Percentiles rank a stretch among this genome's conserved stretches.
Conservation (phyloP, 1,140 invertebrate genomes). For the Papilio dardanus region DNA sequence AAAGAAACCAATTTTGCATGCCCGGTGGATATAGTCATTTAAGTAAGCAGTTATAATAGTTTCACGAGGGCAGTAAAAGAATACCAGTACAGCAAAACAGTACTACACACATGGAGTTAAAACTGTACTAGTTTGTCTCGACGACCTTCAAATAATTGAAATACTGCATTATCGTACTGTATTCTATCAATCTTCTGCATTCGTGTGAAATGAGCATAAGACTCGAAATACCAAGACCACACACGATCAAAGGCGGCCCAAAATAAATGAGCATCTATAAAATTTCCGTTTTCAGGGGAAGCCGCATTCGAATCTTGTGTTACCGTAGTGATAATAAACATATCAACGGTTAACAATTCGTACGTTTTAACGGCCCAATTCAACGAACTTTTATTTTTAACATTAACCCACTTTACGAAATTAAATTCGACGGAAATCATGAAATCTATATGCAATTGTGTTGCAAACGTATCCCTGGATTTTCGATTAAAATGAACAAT, state of each 20-base stretch:
- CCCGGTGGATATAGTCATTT: constrained; percentile 35
- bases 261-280: constrained; percentile 62
- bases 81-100: background rate
- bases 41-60: constrained; percentile 24
- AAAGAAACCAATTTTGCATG: constrained; percentile 29
- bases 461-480: constrained; percentile 13
- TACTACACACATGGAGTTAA: too few species aligned
- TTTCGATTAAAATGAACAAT: constrained; percentile 20
- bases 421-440: constrained; percentile 33
- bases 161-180: background rate
- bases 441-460: constrained; percentile 30
- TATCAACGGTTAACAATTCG: constrained; percentile 69
- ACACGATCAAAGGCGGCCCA: constrained; percentile 64
- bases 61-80: background rate
- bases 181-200: too few species aligned
- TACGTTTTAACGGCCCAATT: constrained; percentile 56
- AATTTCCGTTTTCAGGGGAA: constrained; percentile 73
- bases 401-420: constrained; percentile 46
- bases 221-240: constrained; percentile 55
- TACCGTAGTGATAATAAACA: constrained; percentile 74
- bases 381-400: constrained; percentile 57
- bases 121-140: too few species aligned
- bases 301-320: constrained; percentile 61
- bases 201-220: constrained; percentile 10
- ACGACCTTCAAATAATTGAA: background rate